Conservation (phyloP, 2,888 invertebrate species). For the Pristionchus japonicus region DNA sequence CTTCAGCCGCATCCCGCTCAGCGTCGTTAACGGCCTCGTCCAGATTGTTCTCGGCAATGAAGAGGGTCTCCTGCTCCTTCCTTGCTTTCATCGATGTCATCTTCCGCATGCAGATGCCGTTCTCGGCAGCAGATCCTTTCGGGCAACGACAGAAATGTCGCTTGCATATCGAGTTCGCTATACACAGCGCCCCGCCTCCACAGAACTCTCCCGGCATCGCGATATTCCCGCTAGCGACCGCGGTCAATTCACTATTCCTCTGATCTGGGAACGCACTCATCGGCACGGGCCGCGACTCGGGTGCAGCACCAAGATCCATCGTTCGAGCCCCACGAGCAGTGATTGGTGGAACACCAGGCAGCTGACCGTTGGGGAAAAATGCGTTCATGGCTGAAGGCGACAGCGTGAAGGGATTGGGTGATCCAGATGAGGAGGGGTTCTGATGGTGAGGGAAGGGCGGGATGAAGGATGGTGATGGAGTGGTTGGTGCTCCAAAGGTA, state of each 20-base stretch:
- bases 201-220: constrained; percentile 73
- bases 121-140: constrained; percentile 61
- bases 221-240: background rate
- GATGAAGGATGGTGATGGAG: background rate
- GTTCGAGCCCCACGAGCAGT: constrained; percentile 15
- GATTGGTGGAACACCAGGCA: constrained; percentile 28
- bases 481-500: background rate
- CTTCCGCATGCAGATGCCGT: constrained; percentile 61
- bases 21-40: background rate
- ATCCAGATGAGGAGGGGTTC: background rate
- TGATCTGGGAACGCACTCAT: background rate
- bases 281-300: constrained; percentile 1
- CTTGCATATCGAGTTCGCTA: constrained; percentile 67
- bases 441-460: constrained; percentile 32
- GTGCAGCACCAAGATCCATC: background rate
- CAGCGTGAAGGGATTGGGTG: constrained; percentile 23
- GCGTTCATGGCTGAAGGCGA: background rate
- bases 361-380: constrained; percentile 32
- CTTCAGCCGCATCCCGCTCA: background rate
- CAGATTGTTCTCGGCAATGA: constrained; percentile 37
- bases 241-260: background rate
- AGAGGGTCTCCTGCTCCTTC: constrained; percentile 7
- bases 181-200: constrained; percentile 60
- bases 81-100: background rate
- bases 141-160: constrained; percentile 68